These are phyloP conservation scores for Mythimna impura DNA, from an alignment of 2,888 invertebrate genomes.

Conservation along the genomic window DNA sequence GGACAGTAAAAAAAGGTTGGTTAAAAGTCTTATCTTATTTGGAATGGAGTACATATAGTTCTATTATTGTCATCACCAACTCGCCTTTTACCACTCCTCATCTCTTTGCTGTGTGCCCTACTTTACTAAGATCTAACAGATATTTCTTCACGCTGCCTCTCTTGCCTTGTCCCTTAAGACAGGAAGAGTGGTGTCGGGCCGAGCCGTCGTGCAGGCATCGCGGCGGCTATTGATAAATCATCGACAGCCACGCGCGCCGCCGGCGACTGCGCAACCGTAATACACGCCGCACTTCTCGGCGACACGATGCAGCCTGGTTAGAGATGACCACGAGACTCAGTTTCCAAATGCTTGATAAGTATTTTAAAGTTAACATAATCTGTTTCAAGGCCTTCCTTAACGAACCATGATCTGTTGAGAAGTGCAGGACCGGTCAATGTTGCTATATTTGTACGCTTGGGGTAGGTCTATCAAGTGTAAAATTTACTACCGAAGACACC, in stretches of 20 bases:
- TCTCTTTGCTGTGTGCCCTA: background rate
- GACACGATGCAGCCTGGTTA: slow-evolving; percentile 47
- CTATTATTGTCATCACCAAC: too few relatives aligned
- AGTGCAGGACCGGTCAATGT: too few relatives aligned
- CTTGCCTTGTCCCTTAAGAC: slow-evolving; percentile 64
- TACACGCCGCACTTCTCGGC: slow-evolving; percentile 66
- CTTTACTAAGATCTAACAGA: background rate
- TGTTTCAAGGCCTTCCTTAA: too few relatives aligned
- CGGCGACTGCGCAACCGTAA: slow-evolving; percentile 80
- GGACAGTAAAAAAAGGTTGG: too few relatives aligned
- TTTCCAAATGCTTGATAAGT: too few relatives aligned
- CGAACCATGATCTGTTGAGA: too few relatives aligned
- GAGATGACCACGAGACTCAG: slow-evolving; percentile 16
- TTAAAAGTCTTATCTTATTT: too few relatives aligned
- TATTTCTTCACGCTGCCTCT: slow-evolving; percentile 59
- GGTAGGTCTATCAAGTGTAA: too few relatives aligned
- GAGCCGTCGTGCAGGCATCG: slow-evolving; percentile 84
- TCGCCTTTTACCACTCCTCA: background rate
- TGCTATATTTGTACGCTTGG: too few relatives aligned
- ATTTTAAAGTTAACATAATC: too few relatives aligned
- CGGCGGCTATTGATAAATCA: slow-evolving; percentile 87
- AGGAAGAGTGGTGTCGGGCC: slow-evolving; percentile 81
- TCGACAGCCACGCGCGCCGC: slow-evolving; percentile 87
- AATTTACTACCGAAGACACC: too few relatives aligned
- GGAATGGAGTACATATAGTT: too few relatives aligned